phyloP scores from a whole-genome alignment of 1,140 invertebrate genomes.

The Nasonia longicornis region DNA sequence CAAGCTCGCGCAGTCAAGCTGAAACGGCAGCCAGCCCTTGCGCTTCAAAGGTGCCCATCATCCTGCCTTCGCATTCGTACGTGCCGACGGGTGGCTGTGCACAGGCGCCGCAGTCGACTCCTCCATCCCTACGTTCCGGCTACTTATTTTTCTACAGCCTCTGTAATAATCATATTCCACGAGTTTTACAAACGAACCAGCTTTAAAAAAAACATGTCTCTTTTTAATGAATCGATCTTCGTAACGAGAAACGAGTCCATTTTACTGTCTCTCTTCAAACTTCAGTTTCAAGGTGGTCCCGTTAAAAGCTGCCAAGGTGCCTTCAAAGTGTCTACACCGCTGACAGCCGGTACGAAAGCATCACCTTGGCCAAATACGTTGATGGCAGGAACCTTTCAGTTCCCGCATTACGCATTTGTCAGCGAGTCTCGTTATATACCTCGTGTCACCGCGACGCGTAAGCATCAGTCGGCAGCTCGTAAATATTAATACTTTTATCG shows the following conservation, averaged over 20 bases:
- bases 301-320: slow-evolving; percentile 19
- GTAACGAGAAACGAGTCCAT: too few species aligned
- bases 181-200: too few species aligned
- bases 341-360: slow-evolving; percentile 16
- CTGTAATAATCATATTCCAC: too few species aligned
- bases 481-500: not conserved
- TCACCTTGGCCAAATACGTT: not conserved
- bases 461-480: not conserved
- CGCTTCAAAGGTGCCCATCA: not conserved
- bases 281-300: slow-evolving; percentile 22
- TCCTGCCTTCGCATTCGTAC: not conserved
- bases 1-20: not conserved
- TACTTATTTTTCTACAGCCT: not conserved
- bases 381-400: not conserved
- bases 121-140: not conserved
- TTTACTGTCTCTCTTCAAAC: not conserved
- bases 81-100: slow-evolving; percentile 19
- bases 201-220: too few species aligned
- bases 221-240: not conserved
- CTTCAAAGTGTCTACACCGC: slow-evolving; percentile 5
- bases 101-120: not conserved
- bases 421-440: not conserved
- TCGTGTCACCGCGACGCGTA: not conserved
- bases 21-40: not conserved
- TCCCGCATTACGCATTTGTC: not conserved